Conservation (phyloP, 2,888 invertebrate species). For the Drosophila neonasuta region DNA sequence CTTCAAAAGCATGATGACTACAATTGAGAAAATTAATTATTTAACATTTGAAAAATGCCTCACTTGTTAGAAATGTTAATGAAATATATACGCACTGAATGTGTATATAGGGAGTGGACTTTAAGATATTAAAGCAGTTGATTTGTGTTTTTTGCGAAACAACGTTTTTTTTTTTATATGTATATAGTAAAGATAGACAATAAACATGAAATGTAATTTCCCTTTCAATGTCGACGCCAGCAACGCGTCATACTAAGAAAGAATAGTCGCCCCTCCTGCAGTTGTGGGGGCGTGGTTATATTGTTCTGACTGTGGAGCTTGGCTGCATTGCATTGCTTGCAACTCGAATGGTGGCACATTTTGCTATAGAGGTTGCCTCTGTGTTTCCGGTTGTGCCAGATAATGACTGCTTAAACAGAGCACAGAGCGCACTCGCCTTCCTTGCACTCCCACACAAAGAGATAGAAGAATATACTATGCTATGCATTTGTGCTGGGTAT, state of each 20-base stretch:
- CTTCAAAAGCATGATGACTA: background rate
- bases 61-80: background rate
- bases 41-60: background rate
- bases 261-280: conserved; percentile 38
- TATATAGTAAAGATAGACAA: conserved; percentile 62
- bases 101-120: background rate
- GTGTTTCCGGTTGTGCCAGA: conserved; percentile 69
- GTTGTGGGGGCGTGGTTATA: conserved; percentile 35
- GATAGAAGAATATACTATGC: conserved; percentile 4
- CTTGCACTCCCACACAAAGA: background rate
- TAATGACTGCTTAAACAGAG: conserved; percentile 73
- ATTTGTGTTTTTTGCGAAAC: conserved; percentile 43
- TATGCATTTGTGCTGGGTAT: conserved; percentile 20
- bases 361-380: conserved; percentile 65
- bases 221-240: conserved; percentile 71
- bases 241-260: conserved; percentile 40
- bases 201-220: conserved; percentile 76
- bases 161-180: conserved; percentile 60
- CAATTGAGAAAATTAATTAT: conserved; percentile 6
- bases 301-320: conserved; percentile 36
- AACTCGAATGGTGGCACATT: conserved; percentile 47
- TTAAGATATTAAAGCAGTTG: conserved; percentile 8
- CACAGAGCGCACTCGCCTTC: conserved; percentile 21
- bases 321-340: conserved; percentile 31
- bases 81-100: background rate